A percentile compares a stretch with the other conserved stretches of the same genome.
These are phyloP conservation scores for Syrmaticus mikado DNA, from an alignment of 2,113 vertebrate genomes.

Conservation along the genomic window DNA sequence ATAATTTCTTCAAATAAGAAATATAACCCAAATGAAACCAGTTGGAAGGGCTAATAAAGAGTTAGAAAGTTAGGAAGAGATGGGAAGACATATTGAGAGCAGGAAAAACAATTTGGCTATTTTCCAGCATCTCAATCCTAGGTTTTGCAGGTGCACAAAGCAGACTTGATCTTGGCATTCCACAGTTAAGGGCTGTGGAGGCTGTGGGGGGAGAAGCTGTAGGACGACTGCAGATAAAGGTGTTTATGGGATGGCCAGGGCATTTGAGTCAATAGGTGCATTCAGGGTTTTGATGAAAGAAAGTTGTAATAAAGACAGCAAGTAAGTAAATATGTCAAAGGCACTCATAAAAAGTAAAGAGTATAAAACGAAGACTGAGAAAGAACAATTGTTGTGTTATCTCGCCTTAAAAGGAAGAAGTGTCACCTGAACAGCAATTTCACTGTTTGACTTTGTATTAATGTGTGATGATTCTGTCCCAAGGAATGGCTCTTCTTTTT, in stretches of 20 bases:
- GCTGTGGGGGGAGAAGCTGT: neutral
- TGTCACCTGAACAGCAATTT: neutral
- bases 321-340: neutral
- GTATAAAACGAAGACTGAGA: neutral
- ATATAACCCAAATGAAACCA: neutral
- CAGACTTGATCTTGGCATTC: neutral
- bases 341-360: neutral
- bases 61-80: neutral
- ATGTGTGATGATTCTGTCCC: neutral
- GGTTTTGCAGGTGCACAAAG: neutral
- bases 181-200: neutral
- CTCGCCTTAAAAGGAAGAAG: neutral
- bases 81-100: neutral
- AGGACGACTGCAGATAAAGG: neutral
- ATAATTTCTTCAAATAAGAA: neutral
- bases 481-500: neutral
- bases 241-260: neutral
- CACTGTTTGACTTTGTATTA: neutral
- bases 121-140: neutral
- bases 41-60: neutral
- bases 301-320: neutral
- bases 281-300: neutral
- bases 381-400: neutral
- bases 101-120: neutral
- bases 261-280: neutral